phyloP scores from a whole-genome alignment of 2,888 invertebrate species.

The Epicampocera succincta region DNA sequence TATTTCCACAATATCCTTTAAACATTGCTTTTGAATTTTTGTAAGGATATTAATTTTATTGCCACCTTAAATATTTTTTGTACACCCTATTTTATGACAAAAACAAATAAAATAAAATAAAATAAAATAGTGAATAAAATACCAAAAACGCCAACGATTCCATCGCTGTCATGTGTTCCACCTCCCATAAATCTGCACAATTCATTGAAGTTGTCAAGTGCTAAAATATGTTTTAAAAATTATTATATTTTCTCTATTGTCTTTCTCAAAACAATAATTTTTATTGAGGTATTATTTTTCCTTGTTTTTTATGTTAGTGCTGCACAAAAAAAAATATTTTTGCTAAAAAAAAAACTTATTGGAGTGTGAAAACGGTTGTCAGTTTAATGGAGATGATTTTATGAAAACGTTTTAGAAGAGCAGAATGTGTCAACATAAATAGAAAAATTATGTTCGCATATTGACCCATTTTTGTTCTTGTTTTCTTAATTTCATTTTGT shows the following conservation, averaged over 20 bases:
- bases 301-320: slow-evolving; percentile 17
- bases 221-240: slow-evolving; percentile 59
- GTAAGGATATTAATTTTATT: too few species aligned
- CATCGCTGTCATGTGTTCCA: slow-evolving; percentile 19
- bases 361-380: slow-evolving; percentile 52
- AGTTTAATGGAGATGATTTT: slow-evolving; percentile 39
- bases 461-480: slow-evolving; percentile 7
- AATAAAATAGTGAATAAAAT: too few species aligned
- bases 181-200: slow-evolving; percentile 58
- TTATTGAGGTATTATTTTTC: slow-evolving; percentile 34
- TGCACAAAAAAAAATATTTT: neutral
- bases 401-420: slow-evolving; percentile 16
- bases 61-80: too few species aligned
- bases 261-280: slow-evolving; percentile 56
- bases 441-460: slow-evolving; percentile 49
- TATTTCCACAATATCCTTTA: too few species aligned
- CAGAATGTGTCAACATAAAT: slow-evolving; percentile 54
- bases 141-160: too few species aligned
- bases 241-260: slow-evolving; percentile 35
- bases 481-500: neutral
- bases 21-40: too few species aligned
- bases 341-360: slow-evolving; percentile 35
- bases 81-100: too few species aligned
- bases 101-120: too few species aligned
- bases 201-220: slow-evolving; percentile 60